phyloP scores from a whole-genome alignment of 2,113 vertebrate genomes.

The Ictalurus punctatus region DNA sequence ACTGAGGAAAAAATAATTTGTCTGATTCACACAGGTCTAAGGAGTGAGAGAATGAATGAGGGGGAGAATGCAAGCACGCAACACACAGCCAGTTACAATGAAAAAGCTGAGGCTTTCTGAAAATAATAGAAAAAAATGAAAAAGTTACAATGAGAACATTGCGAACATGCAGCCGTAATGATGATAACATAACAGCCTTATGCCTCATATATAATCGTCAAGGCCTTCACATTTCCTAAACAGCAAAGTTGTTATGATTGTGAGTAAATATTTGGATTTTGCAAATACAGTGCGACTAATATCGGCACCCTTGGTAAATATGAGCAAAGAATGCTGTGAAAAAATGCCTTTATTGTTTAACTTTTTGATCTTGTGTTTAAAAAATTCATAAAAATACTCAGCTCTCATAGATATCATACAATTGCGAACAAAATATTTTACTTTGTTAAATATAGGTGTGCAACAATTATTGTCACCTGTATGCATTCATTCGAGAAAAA shows the following conservation, averaged over 20 bases:
- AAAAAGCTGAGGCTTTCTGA: conserved; percentile 7
- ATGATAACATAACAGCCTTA: not conserved
- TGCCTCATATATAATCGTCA: not conserved
- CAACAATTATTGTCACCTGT: no score
- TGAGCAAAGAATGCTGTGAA: no score
- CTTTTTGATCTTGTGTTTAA: no score
- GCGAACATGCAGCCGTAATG: not conserved
- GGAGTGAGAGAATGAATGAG: conserved; percentile 30
- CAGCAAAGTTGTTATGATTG: not conserved
- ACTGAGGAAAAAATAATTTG: conserved; percentile 42
- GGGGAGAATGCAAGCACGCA: conserved; percentile 21
- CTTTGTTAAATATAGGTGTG: no score
- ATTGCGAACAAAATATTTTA: no score
- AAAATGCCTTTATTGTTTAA: no score
- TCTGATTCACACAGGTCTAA: conserved; percentile 43
- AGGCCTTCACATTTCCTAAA: not conserved
- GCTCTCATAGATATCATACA: no score
- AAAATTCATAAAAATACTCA: no score
- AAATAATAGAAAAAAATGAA: not conserved
- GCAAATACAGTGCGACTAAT: not conserved
- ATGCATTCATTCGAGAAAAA: no score
- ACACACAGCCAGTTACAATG: conserved; percentile 7
- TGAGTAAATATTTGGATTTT: not conserved
- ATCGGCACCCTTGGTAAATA: no score
- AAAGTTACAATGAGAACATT: not conserved